Evolutionary conservation across 1,140 invertebrate genomes (phyloP).

Genomic region (Thaumetopoea pityocampa): DNA sequence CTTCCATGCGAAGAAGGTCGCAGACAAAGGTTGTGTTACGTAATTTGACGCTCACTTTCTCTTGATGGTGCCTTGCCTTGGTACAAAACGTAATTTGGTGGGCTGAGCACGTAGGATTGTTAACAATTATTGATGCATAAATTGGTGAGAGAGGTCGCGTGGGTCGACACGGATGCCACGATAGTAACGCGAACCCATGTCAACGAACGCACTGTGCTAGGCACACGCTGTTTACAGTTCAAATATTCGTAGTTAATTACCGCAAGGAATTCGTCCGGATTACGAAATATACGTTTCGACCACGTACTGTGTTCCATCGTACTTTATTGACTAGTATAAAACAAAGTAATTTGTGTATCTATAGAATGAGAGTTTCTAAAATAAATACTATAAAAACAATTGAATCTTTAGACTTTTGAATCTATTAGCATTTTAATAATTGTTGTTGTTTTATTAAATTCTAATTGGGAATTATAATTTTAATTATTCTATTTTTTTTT

Average conservation of each 20-base stretch:
- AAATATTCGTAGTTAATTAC: slow-evolving; percentile 15
- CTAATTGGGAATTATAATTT: no score
- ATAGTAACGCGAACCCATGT: slow-evolving; percentile 39
- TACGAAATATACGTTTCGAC: background rate
- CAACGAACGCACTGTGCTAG: no score
- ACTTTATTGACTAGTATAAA: background rate
- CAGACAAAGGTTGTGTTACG: no score
- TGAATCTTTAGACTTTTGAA: no score
- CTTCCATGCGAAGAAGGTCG: no score
- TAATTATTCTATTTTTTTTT: no score
- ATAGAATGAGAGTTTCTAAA: no score
- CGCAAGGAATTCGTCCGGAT: slow-evolving; percentile 2
- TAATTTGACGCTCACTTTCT: no score
- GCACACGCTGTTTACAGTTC: slow-evolving; percentile 8
- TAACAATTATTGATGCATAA: slow-evolving; percentile 31
- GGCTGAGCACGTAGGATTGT: slow-evolving; percentile 31
- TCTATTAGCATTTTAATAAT: no score
- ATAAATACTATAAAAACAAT: no score
- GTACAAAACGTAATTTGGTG: slow-evolving; percentile 17
- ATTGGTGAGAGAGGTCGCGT: slow-evolving; percentile 47
- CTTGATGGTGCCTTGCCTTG: slow-evolving; percentile 1
- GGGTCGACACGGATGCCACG: slow-evolving; percentile 46
- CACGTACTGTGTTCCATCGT: background rate
- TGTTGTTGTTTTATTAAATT: no score
- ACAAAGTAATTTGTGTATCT: background rate